phyloP scores from a whole-genome alignment of 2,888 invertebrate genomes.

The Myopa testacea region DNA sequence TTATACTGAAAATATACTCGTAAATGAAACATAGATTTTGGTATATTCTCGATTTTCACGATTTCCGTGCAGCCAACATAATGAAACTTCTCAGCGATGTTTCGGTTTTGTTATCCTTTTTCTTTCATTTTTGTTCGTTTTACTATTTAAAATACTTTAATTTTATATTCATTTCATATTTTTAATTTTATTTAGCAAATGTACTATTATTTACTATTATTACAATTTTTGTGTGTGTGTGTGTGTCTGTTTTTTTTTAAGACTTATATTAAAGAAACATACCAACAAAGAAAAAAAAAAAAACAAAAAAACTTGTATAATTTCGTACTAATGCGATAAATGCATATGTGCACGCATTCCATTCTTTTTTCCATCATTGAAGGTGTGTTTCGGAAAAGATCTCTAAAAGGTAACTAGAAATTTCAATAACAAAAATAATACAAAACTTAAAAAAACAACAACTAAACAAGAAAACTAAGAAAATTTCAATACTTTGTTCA shows the following conservation, averaged over 20 bases:
- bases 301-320: constrained; percentile 67
- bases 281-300: constrained; percentile 36
- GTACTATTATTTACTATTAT: constrained; percentile 9
- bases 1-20: no score
- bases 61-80: no score
- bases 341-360: constrained; percentile 72
- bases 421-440: constrained; percentile 52
- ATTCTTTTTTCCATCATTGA: constrained; percentile 71
- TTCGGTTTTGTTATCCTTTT: constrained; percentile 24
- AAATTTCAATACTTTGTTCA: constrained; percentile 31
- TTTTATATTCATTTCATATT: constrained; percentile 9
- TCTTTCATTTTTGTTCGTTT: background rate
- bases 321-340: constrained; percentile 69
- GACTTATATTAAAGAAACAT: constrained; percentile 49
- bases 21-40: no score
- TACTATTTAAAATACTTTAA: background rate
- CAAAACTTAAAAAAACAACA: constrained; percentile 53
- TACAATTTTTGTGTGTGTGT: constrained; percentile 18
- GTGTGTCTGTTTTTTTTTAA: constrained; percentile 38
- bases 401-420: constrained; percentile 90
- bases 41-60: no score
- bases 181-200: constrained; percentile 37
- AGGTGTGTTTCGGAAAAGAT: constrained; percentile 97
- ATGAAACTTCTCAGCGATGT: no score
- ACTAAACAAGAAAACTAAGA: constrained; percentile 46